Evolutionary conservation across 2,888 invertebrate species (phyloP).

Genomic region (Pachycephus smyrnensis): DNA sequence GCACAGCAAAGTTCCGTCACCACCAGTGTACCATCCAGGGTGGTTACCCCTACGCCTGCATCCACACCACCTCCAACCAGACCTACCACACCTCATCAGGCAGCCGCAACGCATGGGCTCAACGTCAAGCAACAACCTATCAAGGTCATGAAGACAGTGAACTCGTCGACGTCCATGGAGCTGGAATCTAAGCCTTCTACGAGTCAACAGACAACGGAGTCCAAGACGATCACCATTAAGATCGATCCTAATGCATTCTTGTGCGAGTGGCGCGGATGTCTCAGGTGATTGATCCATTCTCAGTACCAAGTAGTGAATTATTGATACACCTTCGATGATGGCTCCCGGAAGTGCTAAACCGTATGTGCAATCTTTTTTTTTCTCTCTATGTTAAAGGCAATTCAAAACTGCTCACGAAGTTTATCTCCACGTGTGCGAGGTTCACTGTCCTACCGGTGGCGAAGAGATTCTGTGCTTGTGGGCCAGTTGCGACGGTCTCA

Average conservation of each 20-base stretch:
- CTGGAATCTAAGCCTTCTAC: constrained; percentile 49
- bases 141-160: constrained; percentile 52
- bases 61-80: constrained; percentile 63
- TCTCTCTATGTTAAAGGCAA: constrained; percentile 68
- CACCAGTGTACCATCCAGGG: constrained; percentile 58
- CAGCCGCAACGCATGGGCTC: constrained; percentile 65
- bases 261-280: constrained; percentile 96
- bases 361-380: constrained; percentile 26
- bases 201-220: constrained; percentile 43
- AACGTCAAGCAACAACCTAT: constrained; percentile 27
- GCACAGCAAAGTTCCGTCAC: constrained; percentile 54
- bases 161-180: constrained; percentile 55
- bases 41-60: constrained; percentile 61
- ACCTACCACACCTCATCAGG: constrained; percentile 69
- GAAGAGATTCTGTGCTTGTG: constrained; percentile 90
- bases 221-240: constrained; percentile 62
- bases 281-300: constrained; percentile 59
- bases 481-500: constrained; percentile 91
- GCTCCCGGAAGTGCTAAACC: background rate
- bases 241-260: constrained; percentile 68
- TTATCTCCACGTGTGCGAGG: constrained; percentile 87
- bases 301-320: background rate
- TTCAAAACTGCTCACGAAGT: constrained; percentile 83
- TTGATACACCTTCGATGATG: background rate
- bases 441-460: constrained; percentile 81